Evolutionary conservation across 1,140 invertebrate genomes (phyloP).

Genomic region (Venturia canescens): DNA sequence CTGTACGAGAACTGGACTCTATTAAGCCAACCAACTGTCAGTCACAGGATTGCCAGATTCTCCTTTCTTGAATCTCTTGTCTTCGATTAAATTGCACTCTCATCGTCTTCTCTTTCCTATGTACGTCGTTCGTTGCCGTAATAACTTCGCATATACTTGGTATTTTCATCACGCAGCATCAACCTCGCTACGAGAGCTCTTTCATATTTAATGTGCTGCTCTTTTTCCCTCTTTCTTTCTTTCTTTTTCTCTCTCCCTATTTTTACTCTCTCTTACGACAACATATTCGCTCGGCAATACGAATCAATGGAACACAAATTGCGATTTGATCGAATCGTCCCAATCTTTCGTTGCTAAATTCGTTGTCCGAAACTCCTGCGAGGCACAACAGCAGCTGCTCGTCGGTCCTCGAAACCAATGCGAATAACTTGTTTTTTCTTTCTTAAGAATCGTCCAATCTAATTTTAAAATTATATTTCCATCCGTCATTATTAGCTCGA

Average conservation of each 20-base stretch:
- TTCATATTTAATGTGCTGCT: too few relatives aligned
- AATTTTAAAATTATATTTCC: too few relatives aligned
- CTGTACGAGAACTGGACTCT: constrained; percentile 52
- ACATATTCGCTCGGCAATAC: not conserved
- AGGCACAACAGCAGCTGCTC: too few relatives aligned
- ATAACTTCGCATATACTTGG: constrained; percentile 22
- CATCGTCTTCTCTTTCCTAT: constrained; percentile 46
- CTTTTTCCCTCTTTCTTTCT: not conserved
- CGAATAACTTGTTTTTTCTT: too few relatives aligned
- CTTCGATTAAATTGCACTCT: constrained; percentile 60
- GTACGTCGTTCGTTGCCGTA: not conserved
- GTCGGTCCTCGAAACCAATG: too few relatives aligned
- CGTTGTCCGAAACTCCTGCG: not conserved
- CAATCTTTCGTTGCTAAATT: constrained; percentile 1
- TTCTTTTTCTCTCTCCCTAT: not conserved
- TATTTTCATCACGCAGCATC: constrained; percentile 29
- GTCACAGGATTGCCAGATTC: constrained; percentile 58
- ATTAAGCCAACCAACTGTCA: constrained; percentile 52
- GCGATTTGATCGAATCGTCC: constrained; percentile 23
- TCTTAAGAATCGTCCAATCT: too few relatives aligned
- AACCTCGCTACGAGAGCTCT: not conserved
- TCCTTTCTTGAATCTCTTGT: constrained; percentile 44
- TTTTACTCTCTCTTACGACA: not conserved
- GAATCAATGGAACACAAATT: constrained; percentile 27
- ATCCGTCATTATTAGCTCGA: too few relatives aligned